Base-by-base conservation (phyloP, 2,888 invertebrate species). In the Heteromyza rotundicornis region DNA sequence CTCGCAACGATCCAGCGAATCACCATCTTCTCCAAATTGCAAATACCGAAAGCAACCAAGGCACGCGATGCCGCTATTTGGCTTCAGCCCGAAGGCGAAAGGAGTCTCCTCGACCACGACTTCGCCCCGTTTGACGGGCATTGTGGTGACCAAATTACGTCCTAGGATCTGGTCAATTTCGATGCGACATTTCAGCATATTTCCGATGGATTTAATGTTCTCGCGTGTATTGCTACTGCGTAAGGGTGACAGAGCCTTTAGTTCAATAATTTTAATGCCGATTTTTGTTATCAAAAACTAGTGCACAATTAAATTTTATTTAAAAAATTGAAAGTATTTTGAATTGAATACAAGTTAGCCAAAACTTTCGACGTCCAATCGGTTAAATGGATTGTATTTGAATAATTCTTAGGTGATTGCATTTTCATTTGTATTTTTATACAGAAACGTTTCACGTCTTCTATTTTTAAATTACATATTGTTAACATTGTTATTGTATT, bases 11-110 rank as follows among this genome's bases (percentile, higher is more conserved):
- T 81, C 81, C 67, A 80, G 67, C 1, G 79, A 80, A 59, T 80
- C 79, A 1, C 80, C 80, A 69, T 80, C 81, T 60, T 78, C 80
- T 2, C 79, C 81, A 32, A 80, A 81, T 19, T 78, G 72, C 60
- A 78, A 64, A 71, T 89, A 88, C 27, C 89, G 84, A 79, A 90
- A 91, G 80, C 94, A 94, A 32, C 90, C 89, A 52, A 94, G 85
- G 76, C 94, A 94, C 10, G 92, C 82, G 2, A 91, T 89, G 3
- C 86, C 86, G 57, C 87, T 86, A 72, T 89, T 89, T 72, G 89
- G 86, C 85, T 94, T 94, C 1, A 94, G 94, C 24, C 94, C 94
- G 67, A 89, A 86, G 8, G 88, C 88, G 73, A 92, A 89, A 1
- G 94, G 92, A 32, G 83, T 77, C 77, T 92, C 93, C 40, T 86